These are phyloP conservation scores for Panthera leo DNA, from an alignment of 2,113 vertebrate species.

Conservation along the genomic window DNA sequence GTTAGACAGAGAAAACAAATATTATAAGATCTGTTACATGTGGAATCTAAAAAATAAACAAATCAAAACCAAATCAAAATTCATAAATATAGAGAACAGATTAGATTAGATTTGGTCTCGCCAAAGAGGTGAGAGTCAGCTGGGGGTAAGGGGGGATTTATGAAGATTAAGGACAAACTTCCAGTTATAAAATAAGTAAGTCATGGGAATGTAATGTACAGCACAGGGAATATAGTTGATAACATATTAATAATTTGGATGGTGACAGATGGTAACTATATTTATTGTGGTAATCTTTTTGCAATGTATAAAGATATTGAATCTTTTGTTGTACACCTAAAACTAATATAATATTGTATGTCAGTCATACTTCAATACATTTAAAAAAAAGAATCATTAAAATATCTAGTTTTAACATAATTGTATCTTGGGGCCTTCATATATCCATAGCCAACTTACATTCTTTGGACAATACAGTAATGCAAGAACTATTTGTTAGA, in stretches of 20 bases:
- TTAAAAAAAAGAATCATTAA: not conserved
- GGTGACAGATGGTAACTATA: not conserved
- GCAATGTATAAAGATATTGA: not conserved
- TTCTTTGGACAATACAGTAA: not conserved
- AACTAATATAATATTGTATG: not conserved
- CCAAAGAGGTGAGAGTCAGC: not conserved
- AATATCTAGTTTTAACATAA: not conserved
- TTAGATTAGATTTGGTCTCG: not conserved
- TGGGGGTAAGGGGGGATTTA: rapidly evolving
- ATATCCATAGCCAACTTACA: not conserved
- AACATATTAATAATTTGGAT: not conserved
- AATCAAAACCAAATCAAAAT: not conserved
- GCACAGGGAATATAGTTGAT: not conserved
- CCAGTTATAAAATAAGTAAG: not conserved
- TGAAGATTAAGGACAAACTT: not conserved
- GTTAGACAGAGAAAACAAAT: not conserved
- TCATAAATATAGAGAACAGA: not conserved
- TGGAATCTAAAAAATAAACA: not conserved
- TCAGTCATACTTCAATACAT: not conserved
- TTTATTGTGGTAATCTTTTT: not conserved
- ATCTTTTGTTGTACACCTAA: not conserved
- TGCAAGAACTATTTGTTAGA: not conserved
- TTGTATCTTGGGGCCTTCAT: not conserved
- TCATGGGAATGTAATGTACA: not conserved
- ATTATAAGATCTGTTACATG: not conserved